These are phyloP conservation scores for Scaeva pyrastri DNA, from an alignment of 2,888 invertebrate genomes.

Conservation along the genomic window DNA sequence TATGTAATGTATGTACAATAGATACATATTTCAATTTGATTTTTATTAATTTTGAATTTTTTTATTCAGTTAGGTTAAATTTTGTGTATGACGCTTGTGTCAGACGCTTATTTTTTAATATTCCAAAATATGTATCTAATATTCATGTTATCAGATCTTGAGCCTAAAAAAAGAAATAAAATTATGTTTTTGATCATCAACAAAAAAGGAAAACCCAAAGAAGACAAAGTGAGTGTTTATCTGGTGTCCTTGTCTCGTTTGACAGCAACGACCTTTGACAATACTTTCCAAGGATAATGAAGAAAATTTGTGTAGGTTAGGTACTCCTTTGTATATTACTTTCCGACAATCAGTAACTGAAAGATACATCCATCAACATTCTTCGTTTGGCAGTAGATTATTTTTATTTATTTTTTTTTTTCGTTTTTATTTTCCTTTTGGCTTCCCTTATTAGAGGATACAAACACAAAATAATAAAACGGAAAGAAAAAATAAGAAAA, in stretches of 20 bases:
- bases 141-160: neutral
- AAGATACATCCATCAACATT: constrained; percentile 44
- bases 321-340: no score
- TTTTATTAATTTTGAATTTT: no score
- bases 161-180: no score
- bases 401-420: neutral
- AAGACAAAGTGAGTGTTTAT: neutral
- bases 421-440: constrained; percentile 48
- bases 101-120: neutral
- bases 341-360: constrained; percentile 10
- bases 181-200: neutral
- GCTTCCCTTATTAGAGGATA: constrained; percentile 14
- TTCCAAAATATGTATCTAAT: neutral
- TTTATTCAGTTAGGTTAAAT: no score
- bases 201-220: neutral
- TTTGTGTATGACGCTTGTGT: no score
- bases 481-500: constrained; percentile 49
- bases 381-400: constrained; percentile 36
- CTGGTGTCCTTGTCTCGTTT: constrained; percentile 1
- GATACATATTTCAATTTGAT: no score
- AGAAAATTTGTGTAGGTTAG: neutral
- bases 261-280: constrained; percentile 3
- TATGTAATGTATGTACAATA: no score
- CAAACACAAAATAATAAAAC: constrained; percentile 22
- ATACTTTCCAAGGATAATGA: constrained; percentile 18